Conservation (phyloP, 2,113 vertebrate genomes). For the Glaucidium brasilianum region DNA sequence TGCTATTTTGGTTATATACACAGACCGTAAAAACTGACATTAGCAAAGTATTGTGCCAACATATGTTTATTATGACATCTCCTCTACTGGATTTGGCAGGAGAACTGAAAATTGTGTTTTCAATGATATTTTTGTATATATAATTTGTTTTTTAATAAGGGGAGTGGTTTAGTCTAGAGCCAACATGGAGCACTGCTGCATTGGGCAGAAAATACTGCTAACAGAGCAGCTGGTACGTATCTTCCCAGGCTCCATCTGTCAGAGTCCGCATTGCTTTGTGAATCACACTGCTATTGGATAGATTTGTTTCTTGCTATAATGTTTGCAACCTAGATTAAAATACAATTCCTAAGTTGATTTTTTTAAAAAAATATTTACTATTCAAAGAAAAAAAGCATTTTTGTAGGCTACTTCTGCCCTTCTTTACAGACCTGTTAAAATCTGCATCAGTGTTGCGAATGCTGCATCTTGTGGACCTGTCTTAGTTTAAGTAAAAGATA, state of each 20-base stretch:
- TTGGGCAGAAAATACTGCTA: constrained; percentile 4
- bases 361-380: not conserved
- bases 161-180: not conserved
- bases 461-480: not conserved
- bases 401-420: not conserved
- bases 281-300: not conserved
- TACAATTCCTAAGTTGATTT: not conserved
- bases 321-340: constrained; percentile 3
- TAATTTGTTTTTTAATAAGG: not conserved
- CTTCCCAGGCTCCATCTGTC: constrained; percentile 51
- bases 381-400: not conserved
- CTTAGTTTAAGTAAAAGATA: not conserved
- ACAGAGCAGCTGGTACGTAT: constrained; percentile 42
- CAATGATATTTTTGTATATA: not conserved
- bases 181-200: not conserved
- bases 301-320: not conserved
- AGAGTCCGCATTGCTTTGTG: not conserved
- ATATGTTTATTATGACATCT: not conserved
- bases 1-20: not conserved
- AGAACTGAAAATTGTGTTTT: not conserved
- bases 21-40: not conserved
- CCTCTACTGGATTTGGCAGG: not conserved
- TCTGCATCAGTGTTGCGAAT: not conserved
- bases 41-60: not conserved
- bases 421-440: not conserved